These are phyloP conservation scores for Nomada ferruginata DNA, from an alignment of 2,888 invertebrate genomes.

Conservation along the genomic window DNA sequence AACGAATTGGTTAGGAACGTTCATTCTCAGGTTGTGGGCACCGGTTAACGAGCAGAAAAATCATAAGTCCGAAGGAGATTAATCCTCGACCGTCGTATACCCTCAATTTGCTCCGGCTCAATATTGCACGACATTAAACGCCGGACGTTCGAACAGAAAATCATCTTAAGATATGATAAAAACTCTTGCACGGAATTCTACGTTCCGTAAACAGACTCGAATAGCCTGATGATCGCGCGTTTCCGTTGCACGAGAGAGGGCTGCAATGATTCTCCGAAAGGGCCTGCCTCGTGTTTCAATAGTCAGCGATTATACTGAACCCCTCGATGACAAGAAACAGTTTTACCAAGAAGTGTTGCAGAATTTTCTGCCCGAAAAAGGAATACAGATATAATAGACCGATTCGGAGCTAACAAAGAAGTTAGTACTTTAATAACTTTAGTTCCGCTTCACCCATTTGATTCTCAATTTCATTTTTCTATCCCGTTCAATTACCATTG, in stretches of 20 bases:
- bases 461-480: too few relatives aligned
- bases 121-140: conserved; percentile 21
- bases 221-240: conserved; percentile 32
- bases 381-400: too few relatives aligned
- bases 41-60: conserved; percentile 18
- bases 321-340: neutral
- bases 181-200: conserved; percentile 5
- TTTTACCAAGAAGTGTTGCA: neutral
- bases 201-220: conserved; percentile 27
- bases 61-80: conserved; percentile 17
- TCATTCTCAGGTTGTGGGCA: neutral
- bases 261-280: neutral
- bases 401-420: too few relatives aligned
- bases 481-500: neutral
- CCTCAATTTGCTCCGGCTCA: conserved; percentile 12
- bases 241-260: conserved; percentile 34
- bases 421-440: too few relatives aligned
- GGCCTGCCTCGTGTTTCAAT: neutral
- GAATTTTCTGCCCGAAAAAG: too few relatives aligned
- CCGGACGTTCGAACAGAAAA: conserved; percentile 28
- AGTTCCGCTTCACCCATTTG: too few relatives aligned
- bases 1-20: neutral
- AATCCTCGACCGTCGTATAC: neutral
- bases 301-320: conserved; percentile 19
- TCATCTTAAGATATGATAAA: conserved; percentile 6